Percentiles rank a stretch among this genome's conserved stretches.
These are phyloP conservation scores for Macquaria australasica DNA, from an alignment of 2,113 vertebrate species.

Conservation along the genomic window DNA sequence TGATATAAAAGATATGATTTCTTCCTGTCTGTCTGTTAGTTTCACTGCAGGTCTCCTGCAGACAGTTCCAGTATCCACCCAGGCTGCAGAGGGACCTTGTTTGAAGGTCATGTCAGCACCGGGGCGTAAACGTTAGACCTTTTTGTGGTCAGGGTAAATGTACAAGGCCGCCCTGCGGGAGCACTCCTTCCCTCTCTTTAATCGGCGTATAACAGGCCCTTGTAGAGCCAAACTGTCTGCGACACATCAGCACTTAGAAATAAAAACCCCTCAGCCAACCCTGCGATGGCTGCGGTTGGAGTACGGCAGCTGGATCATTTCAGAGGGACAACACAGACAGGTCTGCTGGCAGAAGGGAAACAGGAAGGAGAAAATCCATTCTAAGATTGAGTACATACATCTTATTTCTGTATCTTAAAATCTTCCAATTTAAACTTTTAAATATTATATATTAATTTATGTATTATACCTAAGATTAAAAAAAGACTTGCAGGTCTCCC, in stretches of 20 bases:
- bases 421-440: background rate
- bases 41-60: constrained; percentile 69
- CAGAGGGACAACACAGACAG: constrained; percentile 65
- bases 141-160: constrained; percentile 87
- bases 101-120: constrained; percentile 85
- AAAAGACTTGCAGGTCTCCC: background rate
- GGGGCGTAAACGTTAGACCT: constrained; percentile 84
- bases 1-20: constrained; percentile 79
- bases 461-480: background rate
- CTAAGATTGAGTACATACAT: background rate
- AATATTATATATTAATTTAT: background rate
- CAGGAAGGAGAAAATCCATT: constrained; percentile 40
- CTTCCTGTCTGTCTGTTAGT: constrained; percentile 76
- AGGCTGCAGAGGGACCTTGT: constrained; percentile 76
- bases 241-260: constrained; percentile 85
- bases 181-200: constrained; percentile 84
- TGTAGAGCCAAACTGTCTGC: constrained; percentile 86
- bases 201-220: constrained; percentile 83
- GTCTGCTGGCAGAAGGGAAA: constrained; percentile 42
- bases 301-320: constrained; percentile 71
- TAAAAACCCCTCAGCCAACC: constrained; percentile 75
- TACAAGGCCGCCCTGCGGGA: constrained; percentile 82
- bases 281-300: constrained; percentile 75
- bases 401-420: background rate
- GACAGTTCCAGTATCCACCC: constrained; percentile 79